Evolutionary conservation across 2,888 invertebrate genomes (phyloP), one percentile per base, ranked within the genome.

Genomic region (Meandrusa payeni): DNA sequence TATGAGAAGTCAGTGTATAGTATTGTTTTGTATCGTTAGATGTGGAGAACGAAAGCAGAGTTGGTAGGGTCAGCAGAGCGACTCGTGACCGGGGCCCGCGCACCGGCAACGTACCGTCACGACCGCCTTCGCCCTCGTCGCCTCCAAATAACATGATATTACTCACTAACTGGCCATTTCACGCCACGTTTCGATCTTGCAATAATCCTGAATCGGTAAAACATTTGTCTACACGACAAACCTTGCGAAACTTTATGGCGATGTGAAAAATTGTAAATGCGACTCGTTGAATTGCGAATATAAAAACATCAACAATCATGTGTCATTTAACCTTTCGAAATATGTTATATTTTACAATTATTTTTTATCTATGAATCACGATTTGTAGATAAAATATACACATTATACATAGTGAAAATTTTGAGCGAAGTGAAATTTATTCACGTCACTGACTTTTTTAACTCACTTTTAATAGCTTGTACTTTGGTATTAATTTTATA

Each of bases 131-230:
- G 69, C 74, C 69, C 74, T 73, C 75, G 73, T 77, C 76, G 69
- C 75, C 69, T 72, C 72, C 74, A 76, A 79, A 83, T 78, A 79
- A 85, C 83, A 79, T 75, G 78, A 78, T 82, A 82, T 81, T 83
- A 79, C 78, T 82, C 74, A 79, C 81, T 83, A 81, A 85, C 83
- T 78, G 82, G 76, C 77, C 75, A 82, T 82, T 85, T 83, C 82
- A 82, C 83, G 82, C 83, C 74, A 70, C 67, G 68, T 70, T 76
- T 62, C 53, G 56, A 54, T 51, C 51, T 53, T 57, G 61, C 64
- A 63, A 64, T 69, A 62, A 72, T 70, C 68, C 64, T 51, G 50
- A 50, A 49, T 47, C 49, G 50, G 49, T 55, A 60, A 57, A 55
- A 56, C 62, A 60, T 63, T 42, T 29, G 29, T 37, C 37, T 31